A percentile compares a stretch with the other conserved stretches of the same genome.
These are phyloP conservation scores for Sphaeridia pumilis DNA, from an alignment of 2,888 invertebrate genomes.

Conservation along the genomic window DNA sequence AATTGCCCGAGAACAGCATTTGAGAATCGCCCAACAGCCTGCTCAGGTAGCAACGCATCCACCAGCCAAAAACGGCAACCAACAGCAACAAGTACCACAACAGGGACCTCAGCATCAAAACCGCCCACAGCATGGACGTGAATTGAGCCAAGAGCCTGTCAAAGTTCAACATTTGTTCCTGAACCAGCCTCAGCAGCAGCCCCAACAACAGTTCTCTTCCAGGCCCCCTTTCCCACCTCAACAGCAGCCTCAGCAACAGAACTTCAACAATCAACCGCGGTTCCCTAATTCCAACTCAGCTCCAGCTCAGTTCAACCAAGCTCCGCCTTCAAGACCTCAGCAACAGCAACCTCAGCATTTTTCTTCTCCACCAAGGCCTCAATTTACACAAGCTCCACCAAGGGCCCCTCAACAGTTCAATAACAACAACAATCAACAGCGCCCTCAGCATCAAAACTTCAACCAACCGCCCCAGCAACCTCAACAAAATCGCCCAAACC, in stretches of 20 bases:
- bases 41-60: conserved; percentile 13
- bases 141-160: conserved; percentile 15
- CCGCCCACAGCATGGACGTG: conserved; percentile 13
- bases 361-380: background rate
- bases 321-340: conserved; percentile 5
- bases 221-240: background rate
- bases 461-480: background rate
- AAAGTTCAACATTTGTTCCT: conserved; percentile 10
- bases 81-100: background rate
- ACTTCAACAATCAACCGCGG: background rate
- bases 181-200: conserved; percentile 15
- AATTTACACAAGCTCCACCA: background rate
- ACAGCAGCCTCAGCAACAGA: background rate
- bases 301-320: too few relatives aligned
- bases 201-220: conserved; percentile 10
- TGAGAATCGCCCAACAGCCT: conserved; percentile 13
- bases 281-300: too few relatives aligned
- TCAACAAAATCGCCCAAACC: background rate
- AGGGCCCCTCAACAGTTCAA: background rate
- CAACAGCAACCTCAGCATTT: conserved; percentile 1
- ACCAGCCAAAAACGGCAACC: conserved; percentile 9
- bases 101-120: conserved; percentile 1
- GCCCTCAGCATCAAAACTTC: background rate
- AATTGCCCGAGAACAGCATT: conserved; percentile 17
- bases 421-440: conserved; percentile 6